phyloP scores from a whole-genome alignment of 53 echinoderm and acorn worm species.

The Mesocentrotus franciscanus region DNA sequence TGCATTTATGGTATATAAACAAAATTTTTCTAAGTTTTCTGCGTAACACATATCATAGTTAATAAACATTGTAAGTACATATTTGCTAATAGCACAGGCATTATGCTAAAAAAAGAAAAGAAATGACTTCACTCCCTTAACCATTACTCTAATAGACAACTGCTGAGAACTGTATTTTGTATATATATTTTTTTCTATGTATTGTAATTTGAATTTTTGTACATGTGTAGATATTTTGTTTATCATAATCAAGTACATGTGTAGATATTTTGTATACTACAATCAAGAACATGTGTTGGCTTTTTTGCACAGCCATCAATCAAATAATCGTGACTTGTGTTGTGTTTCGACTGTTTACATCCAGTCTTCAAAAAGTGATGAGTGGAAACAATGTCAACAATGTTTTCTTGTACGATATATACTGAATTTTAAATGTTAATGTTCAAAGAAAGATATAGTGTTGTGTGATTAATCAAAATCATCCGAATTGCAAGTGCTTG shows the following conservation, averaged over 20 bases:
- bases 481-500: slow-evolving; percentile 77
- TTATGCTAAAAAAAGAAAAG: not conserved
- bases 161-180: not conserved
- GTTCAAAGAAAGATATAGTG: not conserved
- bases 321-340: too few species aligned
- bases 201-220: not conserved
- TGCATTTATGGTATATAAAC: not conserved
- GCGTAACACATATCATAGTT: not conserved
- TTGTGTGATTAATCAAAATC: slow-evolving; percentile 87
- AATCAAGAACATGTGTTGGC: not conserved
- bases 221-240: too few species aligned
- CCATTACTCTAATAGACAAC: not conserved
- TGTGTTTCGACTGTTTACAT: not conserved
- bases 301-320: not conserved
- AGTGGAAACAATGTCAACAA: not conserved
- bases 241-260: too few species aligned
- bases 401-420: not conserved
- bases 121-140: not conserved
- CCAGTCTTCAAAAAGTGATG: not conserved
- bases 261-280: not conserved
- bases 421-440: not conserved
- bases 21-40: not conserved
- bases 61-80: too few species aligned
- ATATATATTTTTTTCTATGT: not conserved
- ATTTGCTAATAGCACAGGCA: too few species aligned